phyloP scores from a whole-genome alignment of 92 coral and sea anemone genomes.

The Umimayanthus chanpuru region DNA sequence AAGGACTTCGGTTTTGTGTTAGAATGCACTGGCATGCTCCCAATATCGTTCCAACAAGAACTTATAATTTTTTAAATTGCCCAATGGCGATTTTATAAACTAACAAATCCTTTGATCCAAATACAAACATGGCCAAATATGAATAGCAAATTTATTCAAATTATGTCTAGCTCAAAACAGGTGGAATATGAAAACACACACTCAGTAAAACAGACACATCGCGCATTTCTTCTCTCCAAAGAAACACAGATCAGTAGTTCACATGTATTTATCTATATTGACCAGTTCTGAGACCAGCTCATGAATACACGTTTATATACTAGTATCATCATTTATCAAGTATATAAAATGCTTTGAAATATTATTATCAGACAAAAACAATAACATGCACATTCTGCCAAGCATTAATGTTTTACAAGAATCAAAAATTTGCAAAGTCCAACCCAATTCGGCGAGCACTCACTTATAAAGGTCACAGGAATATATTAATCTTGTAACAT shows the following conservation, averaged over 20 bases:
- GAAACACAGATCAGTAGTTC: not conserved
- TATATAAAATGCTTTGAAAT: not conserved
- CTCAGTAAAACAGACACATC: not conserved
- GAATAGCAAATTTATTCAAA: slow-evolving; percentile 38
- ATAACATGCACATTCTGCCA: slow-evolving; percentile 31
- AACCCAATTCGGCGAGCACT: not conserved
- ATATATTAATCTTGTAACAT: slow-evolving; percentile 27
- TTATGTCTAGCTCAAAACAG: slow-evolving; percentile 42
- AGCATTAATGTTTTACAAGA: slow-evolving; percentile 40
- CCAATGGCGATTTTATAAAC: not conserved
- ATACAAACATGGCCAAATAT: slow-evolving; percentile 1
- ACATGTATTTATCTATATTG: not conserved
- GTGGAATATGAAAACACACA: slow-evolving; percentile 25
- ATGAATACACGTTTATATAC: not conserved
- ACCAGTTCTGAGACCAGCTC: not conserved
- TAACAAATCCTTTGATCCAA: slow-evolving; percentile 1
- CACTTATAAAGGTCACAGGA: slow-evolving; percentile 27
- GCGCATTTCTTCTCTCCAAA: not conserved
- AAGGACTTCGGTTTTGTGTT: not conserved
- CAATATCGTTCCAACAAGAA: not conserved
- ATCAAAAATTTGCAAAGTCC: slow-evolving; percentile 21
- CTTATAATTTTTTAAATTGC: not conserved
- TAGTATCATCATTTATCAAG: not conserved
- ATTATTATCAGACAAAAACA: slow-evolving; percentile 1
- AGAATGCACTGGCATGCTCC: not conserved